Evolutionary conservation across 2,797 vertebrate genomes (phyloP).

Genomic region (Carcharodon carcharias): DNA sequence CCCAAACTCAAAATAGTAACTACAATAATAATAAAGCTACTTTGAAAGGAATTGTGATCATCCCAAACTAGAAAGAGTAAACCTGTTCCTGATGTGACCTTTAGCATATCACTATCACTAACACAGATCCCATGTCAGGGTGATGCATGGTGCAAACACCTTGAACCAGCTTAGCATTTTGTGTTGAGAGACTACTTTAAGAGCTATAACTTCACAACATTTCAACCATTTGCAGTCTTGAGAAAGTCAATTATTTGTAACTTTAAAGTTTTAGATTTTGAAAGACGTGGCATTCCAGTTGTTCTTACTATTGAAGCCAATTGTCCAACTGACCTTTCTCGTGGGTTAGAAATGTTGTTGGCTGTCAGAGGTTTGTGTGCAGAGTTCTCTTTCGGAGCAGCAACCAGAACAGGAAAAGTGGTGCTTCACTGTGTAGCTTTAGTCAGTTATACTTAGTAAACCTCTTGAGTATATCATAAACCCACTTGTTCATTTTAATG

Average conservation of each 20-base stretch:
- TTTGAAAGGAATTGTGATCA: background rate
- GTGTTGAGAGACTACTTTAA: background rate
- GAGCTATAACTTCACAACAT: background rate
- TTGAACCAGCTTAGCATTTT: background rate
- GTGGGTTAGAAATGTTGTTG: background rate
- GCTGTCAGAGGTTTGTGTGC: background rate
- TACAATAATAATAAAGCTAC: background rate
- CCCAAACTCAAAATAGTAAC: background rate
- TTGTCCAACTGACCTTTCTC: background rate
- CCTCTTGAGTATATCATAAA: background rate
- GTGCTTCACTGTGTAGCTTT: background rate
- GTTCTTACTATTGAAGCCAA: background rate
- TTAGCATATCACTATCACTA: background rate
- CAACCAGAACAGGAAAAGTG: background rate
- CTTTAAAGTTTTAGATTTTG: background rate
- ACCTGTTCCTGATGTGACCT: background rate
- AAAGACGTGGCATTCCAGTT: background rate
- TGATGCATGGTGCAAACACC: background rate
- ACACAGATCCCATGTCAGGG: background rate
- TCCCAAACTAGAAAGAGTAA: background rate
- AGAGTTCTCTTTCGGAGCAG: background rate
- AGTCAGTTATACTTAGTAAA: background rate
- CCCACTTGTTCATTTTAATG: background rate
- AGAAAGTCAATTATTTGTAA: background rate
- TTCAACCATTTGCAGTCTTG: background rate